Percentiles rank a stretch among this genome's conserved stretches.
These are phyloP conservation scores for Drosophila cracens DNA, from an alignment of 2,888 invertebrate genomes.

Conservation along the genomic window DNA sequence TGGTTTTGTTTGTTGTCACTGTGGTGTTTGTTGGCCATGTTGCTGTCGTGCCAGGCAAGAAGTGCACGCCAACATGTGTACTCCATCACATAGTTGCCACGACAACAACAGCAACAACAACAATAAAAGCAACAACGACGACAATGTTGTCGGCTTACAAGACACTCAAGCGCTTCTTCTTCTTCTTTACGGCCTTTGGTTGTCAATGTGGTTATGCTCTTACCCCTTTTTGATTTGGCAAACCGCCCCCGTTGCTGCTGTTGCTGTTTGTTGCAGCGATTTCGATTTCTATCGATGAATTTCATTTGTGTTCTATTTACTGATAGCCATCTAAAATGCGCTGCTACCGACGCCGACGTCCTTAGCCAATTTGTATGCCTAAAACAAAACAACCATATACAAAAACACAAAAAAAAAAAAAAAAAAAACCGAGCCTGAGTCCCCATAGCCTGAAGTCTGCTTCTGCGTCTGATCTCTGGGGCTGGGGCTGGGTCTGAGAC, in stretches of 20 bases:
- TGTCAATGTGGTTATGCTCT: constrained; percentile 5
- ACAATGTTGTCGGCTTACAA: constrained; percentile 29
- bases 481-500: constrained; percentile 9
- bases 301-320: constrained; percentile 83
- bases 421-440: constrained; percentile 1
- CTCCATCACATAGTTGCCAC: constrained; percentile 77
- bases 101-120: constrained; percentile 42
- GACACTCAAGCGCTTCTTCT: constrained; percentile 21
- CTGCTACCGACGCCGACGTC: constrained; percentile 69
- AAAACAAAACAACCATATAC: constrained; percentile 10
- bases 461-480: constrained; percentile 3
- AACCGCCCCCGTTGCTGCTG: constrained; percentile 46
- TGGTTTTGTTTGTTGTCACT: constrained; percentile 32
- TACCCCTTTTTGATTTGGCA: constrained; percentile 46
- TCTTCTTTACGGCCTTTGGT: constrained; percentile 15
- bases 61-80: constrained; percentile 77
- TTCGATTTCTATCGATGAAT: constrained; percentile 83
- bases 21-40: constrained; percentile 44
- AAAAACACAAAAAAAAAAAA: neutral
- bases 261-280: constrained; percentile 50
- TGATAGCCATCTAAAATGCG: constrained; percentile 82
- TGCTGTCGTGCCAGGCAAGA: constrained; percentile 67
- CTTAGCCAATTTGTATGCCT: constrained; percentile 74
- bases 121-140: constrained; percentile 21
- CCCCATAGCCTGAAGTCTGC: constrained; percentile 3